Evolutionary conservation across 2,797 vertebrate species (phyloP).

Genomic region (Pangasius macronema): DNA sequence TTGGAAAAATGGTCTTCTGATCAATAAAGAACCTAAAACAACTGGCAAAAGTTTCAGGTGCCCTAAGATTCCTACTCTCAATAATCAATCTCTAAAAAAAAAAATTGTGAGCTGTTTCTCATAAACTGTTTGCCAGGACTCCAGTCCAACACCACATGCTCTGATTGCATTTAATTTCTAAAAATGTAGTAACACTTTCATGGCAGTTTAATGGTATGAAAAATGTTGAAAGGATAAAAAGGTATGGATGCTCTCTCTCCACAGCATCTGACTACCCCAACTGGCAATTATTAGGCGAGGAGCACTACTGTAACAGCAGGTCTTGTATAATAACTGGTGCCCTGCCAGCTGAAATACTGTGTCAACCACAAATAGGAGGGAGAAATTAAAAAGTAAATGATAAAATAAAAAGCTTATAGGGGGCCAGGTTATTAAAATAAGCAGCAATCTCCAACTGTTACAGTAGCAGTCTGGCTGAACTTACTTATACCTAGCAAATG

Average conservation of each 20-base stretch:
- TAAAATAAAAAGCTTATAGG: conserved; percentile 53
- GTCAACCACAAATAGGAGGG: conserved; percentile 46
- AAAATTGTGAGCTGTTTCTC: background rate
- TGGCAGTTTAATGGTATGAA: background rate
- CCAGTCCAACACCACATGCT: background rate
- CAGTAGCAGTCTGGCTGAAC: background rate
- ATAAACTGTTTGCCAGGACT: background rate
- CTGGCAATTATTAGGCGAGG: conserved; percentile 51
- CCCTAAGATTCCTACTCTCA: background rate
- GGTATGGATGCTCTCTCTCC: conserved; percentile 39
- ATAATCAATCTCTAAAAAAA: background rate
- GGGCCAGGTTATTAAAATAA: conserved; percentile 54
- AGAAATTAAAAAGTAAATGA: conserved; percentile 55
- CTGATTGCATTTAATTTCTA: background rate
- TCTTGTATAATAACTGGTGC: conserved; percentile 48
- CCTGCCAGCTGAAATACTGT: conserved; percentile 45
- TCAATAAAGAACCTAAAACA: background rate
- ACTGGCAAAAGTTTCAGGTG: background rate
- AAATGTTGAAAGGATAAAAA: conserved; percentile 38
- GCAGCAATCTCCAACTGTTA: conserved; percentile 41
- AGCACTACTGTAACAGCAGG: conserved; percentile 43
- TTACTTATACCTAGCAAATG: background rate
- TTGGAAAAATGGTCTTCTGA: background rate
- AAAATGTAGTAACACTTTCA: background rate
- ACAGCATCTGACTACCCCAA: conserved; percentile 38